phyloP scores from a whole-genome alignment of 2,888 invertebrate species.

The Troides aeacus region DNA sequence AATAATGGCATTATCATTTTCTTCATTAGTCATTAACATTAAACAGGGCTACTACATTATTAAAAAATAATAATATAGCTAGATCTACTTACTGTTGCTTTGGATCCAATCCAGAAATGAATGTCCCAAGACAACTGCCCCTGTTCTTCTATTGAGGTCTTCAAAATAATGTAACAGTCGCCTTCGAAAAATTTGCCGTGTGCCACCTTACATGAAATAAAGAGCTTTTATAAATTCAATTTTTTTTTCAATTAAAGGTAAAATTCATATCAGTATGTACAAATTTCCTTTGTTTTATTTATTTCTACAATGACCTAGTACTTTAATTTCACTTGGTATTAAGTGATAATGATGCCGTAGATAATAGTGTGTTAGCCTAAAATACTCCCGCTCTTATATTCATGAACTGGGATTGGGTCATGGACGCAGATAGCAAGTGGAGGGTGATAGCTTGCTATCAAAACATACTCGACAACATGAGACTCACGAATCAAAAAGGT shows the following conservation, averaged over 20 bases:
- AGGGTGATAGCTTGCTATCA: too few relatives aligned
- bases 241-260: not conserved
- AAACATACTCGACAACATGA: too few relatives aligned
- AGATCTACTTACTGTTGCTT: conserved; percentile 87
- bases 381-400: too few relatives aligned
- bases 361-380: too few relatives aligned
- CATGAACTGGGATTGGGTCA: too few relatives aligned
- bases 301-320: too few relatives aligned
- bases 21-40: not conserved
- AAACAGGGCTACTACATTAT: not conserved
- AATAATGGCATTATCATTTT: too few relatives aligned
- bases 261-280: not conserved
- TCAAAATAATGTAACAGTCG: conserved; percentile 98
- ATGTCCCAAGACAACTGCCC: conserved; percentile 96
- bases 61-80: not conserved
- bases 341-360: too few relatives aligned
- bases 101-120: conserved; percentile 99
- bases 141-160: conserved; percentile 91
- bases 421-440: too few relatives aligned
- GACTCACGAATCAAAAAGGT: too few relatives aligned
- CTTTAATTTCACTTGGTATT: too few relatives aligned
- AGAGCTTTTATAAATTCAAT: not conserved
- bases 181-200: conserved; percentile 99
- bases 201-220: conserved; percentile 74
- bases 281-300: not conserved